Evolutionary conservation across 1,140 invertebrate genomes (phyloP).

Genomic region (Marisa cornuarietis): DNA sequence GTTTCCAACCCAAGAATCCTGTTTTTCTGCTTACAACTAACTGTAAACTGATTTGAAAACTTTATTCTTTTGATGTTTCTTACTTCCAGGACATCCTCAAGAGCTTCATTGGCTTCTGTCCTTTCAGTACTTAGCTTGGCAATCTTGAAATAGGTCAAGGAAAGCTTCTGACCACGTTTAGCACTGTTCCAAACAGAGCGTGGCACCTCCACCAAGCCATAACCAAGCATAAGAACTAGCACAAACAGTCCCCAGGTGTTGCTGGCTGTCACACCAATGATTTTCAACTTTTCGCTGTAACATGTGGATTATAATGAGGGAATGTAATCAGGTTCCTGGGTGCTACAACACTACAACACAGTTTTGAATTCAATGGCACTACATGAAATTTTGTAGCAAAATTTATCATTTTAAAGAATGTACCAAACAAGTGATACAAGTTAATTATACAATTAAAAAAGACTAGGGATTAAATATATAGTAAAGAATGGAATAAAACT

Average conservation of each 20-base stretch:
- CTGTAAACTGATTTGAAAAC: neutral
- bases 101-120: conserved; percentile 93
- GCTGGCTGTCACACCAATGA: conserved; percentile 97
- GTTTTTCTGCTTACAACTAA: too few relatives aligned
- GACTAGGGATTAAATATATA: neutral
- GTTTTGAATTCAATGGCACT: neutral
- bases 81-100: conserved; percentile 93
- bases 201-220: conserved; percentile 96
- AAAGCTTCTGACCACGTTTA: conserved; percentile 73
- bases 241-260: conserved; percentile 99
- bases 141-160: conserved; percentile 93
- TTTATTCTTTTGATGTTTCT: neutral
- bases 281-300: conserved; percentile 86
- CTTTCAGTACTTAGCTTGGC: conserved; percentile 98
- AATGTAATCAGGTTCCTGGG: too few relatives aligned
- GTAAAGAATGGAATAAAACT: neutral
- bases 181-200: conserved; percentile 86
- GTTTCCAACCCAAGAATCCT: too few relatives aligned
- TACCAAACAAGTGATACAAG: neutral
- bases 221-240: conserved; percentile 92
- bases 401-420: neutral
- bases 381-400: neutral
- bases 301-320: neutral
- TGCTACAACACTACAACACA: neutral
- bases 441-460: neutral